Evolutionary conservation across 2,888 invertebrate species (phyloP), one percentile per base, ranked within the genome.

Genomic region (Tenthredo mesomela): DNA sequence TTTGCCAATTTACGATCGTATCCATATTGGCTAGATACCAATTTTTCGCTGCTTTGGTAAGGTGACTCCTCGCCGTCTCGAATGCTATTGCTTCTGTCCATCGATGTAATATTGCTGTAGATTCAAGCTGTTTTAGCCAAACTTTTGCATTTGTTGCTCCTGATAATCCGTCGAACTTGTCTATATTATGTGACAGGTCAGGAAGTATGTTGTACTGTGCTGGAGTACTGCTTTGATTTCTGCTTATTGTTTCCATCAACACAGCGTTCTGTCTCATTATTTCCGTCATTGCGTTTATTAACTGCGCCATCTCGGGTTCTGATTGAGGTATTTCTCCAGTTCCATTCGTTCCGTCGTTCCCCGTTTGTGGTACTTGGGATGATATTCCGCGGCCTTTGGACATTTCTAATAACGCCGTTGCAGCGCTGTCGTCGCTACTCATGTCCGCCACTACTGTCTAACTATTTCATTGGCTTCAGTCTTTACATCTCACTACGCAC

Each of bases 1-100:
- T 84, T 15, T 25, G 12, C 85, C 86, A 87, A 25, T 86, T 50
- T 25, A 29, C 70, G n/a, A 86, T 84, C 12, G 85, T 75, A 29
- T 86, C 80, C 15, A 85, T 9, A 1, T 29, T 40, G 71, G 61
- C 65, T 9, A 85, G n/a, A 40, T 86, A 84, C 86, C 85, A 86
- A 25, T 82, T 86, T n/a, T 61, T 54, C 1, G 85, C 85, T 7
- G 75, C 86, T 9, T 70, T 84, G 12, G 82, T 84, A 2, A 86
- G 50, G 61, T 87, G 86, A 7, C 84, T 50, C 85, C 86, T 50
- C 7, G 87, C 87, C 1, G 86, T 87, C 54, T 88, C 88, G 18
- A 87, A 84, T 0, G 86, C 84, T 21, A 87, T 80, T 43, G 75
- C 85, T 4, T 85, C 84, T 18, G 87, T 86, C 85, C 86, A 87